phyloP scores from a whole-genome alignment of 2,888 invertebrate species.

The Drosophila stalkeri region DNA sequence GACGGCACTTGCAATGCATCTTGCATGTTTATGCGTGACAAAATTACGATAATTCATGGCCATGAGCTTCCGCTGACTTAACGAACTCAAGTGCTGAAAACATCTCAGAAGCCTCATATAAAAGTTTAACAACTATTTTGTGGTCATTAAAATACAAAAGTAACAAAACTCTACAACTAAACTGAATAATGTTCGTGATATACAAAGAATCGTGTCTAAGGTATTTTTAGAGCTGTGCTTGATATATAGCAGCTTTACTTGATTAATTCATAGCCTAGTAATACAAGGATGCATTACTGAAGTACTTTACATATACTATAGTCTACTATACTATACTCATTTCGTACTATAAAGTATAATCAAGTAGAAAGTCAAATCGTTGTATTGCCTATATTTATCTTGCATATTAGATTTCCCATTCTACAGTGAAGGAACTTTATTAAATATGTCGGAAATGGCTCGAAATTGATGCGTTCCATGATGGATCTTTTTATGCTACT shows the following conservation, averaged over 20 bases:
- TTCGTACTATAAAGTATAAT: no score
- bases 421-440: no score
- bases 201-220: not conserved
- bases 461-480: no score
- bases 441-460: no score
- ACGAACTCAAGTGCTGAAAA: not conserved
- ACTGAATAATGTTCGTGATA: not conserved
- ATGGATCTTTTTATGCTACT: no score
- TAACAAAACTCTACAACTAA: not conserved
- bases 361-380: no score
- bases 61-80: conserved; percentile 5
- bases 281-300: no score
- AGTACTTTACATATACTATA: no score
- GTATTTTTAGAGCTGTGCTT: not conserved
- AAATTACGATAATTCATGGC: not conserved
- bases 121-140: not conserved
- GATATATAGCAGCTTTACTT: not conserved
- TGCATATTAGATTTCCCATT: no score
- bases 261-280: no score
- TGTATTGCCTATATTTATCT: no score
- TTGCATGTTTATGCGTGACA: conserved; percentile 22
- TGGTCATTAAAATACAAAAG: not conserved
- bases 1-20: not conserved
- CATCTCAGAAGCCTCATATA: not conserved
- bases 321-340: no score